Base-by-base conservation (phyloP, 2,888 invertebrate genomes). In the Serrognathus titanus region DNA sequence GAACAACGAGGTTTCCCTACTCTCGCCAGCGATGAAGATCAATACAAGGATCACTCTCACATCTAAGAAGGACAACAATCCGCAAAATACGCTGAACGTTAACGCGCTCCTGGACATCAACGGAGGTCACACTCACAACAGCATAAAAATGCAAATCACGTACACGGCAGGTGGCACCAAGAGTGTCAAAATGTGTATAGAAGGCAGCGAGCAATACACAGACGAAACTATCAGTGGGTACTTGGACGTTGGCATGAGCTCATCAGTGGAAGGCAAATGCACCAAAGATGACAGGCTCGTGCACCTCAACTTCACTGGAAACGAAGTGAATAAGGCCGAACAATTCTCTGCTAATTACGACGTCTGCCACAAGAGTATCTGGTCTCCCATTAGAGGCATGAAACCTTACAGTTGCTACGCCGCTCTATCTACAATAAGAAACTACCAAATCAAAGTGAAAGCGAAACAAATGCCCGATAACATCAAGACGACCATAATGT, bases 111-210 rank as follows among this genome's bases (percentile, higher is more conserved):
- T 69, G 10, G 68, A 75, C 8, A 35, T 70, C 16, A 69, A 71
- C 49, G 57, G 66, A 16, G 75, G 71, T 7, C 75, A 76, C 53
- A 57, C 66, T 5, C 40, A 56, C 12, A 74, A 72, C 37, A 69
- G 57, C 40, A 8, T 72, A 3, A 71, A 74, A 59, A 40, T 73
- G 36, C 65, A 68, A 11, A 37, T 79, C 5, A 31, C 24, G 4
- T 31, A 31, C 24, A 31, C 7, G 7, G 74, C 68, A 2, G 69
- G 73, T 45, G 62, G 58, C 3, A 66, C 69, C 12, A 73, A 75
- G 1, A 74, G 69, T 31, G 67, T 75, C 57, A 73, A 74, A 68
- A 66, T 79, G 12, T 78, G 78, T 60, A 35, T 78, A n/a, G 74
- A 76, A n/a, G 73, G 65, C 3, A 66, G 64, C 13, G 71, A 73